phyloP scores from a whole-genome alignment of 2,797 vertebrate genomes.

The Macroramphosus scolopax region DNA sequence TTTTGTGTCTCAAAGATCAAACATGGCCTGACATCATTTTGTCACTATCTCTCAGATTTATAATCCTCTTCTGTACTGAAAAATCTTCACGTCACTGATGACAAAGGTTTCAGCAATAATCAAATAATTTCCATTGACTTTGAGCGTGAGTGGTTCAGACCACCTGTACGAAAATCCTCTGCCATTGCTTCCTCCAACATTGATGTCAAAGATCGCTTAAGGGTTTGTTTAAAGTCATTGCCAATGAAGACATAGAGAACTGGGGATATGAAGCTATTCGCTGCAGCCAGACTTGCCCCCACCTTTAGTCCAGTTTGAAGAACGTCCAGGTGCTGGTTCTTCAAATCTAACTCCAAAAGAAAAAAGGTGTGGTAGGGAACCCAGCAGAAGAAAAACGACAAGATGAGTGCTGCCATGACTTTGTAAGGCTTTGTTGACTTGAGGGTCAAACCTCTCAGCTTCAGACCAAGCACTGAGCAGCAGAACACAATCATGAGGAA shows the following conservation, averaged over 20 bases:
- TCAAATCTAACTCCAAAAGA: slow-evolving; percentile 76
- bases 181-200: slow-evolving; percentile 82
- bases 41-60: no score
- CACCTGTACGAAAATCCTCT: slow-evolving; percentile 78
- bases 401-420: slow-evolving; percentile 83
- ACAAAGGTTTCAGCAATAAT: slow-evolving; percentile 4
- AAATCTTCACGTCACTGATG: neutral
- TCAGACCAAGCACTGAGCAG: slow-evolving; percentile 75
- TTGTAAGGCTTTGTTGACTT: slow-evolving; percentile 87
- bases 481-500: slow-evolving; percentile 82
- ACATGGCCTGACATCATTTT: no score
- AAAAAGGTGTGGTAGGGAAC: slow-evolving; percentile 85
- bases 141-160: slow-evolving; percentile 72
- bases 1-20: no score
- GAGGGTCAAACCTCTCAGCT: slow-evolving; percentile 72
- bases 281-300: slow-evolving; percentile 78
- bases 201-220: slow-evolving; percentile 78
- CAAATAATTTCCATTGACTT: slow-evolving; percentile 32
- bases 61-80: no score
- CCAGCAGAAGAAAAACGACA: slow-evolving; percentile 90
- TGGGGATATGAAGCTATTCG: slow-evolving; percentile 89
- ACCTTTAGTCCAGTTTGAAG: slow-evolving; percentile 77
- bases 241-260: slow-evolving; percentile 89
- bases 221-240: slow-evolving; percentile 84
- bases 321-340: slow-evolving; percentile 38